These are phyloP conservation scores for Nymphalis polychloros DNA, from an alignment of 2,888 invertebrate species.

Conservation along the genomic window DNA sequence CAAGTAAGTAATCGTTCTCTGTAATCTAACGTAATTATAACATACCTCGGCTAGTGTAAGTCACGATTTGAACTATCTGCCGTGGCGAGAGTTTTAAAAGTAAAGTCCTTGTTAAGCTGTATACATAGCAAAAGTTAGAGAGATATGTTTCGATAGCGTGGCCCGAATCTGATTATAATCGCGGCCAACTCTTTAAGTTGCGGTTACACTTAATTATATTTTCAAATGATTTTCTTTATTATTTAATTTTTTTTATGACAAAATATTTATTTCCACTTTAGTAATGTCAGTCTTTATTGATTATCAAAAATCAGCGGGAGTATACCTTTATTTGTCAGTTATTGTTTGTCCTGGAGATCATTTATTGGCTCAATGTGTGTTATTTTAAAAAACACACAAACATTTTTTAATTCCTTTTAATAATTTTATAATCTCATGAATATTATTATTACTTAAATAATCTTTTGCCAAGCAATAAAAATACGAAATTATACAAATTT, in stretches of 20 bases:
- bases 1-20: slow-evolving; percentile 56
- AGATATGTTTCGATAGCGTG: slow-evolving; percentile 56
- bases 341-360: no score
- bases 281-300: no score
- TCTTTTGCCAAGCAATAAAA: no score
- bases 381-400: no score
- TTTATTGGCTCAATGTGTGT: no score
- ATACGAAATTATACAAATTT: no score
- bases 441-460: no score
- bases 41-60: slow-evolving; percentile 69
- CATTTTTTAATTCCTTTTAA: no score
- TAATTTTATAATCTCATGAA: no score
- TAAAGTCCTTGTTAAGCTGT: slow-evolving; percentile 50
- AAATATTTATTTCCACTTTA: no score
- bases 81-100: slow-evolving; percentile 60
- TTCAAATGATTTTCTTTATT: neutral
- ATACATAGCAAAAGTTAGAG: slow-evolving; percentile 45
- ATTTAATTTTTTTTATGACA: neutral
- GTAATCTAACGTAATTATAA: slow-evolving; percentile 79
- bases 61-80: slow-evolving; percentile 76
- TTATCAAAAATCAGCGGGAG: no score
- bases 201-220: slow-evolving; percentile 45
- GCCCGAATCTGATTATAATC: slow-evolving; percentile 73
- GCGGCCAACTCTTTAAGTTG: slow-evolving; percentile 51
- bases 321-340: no score